These are phyloP conservation scores for Camptogramma bilineatum DNA, from an alignment of 2,888 invertebrate species.

Conservation along the genomic window DNA sequence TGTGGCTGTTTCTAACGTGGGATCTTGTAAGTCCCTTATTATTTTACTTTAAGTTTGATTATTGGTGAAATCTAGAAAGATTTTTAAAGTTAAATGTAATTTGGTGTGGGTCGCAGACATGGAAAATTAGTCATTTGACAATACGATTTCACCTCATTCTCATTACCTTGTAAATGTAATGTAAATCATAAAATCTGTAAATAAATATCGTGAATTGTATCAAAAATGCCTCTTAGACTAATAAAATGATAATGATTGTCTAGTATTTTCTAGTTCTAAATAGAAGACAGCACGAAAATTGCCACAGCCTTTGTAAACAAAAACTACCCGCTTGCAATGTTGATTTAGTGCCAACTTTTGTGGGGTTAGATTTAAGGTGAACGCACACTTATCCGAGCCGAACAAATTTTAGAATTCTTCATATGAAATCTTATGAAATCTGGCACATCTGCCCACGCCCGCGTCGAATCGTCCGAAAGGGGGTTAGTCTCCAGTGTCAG, in stretches of 20 bases:
- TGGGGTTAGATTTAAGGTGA: too few relatives aligned
- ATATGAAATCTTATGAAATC: too few relatives aligned
- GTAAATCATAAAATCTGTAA: constrained; percentile 8
- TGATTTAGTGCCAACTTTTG: not conserved
- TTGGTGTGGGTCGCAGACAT: constrained; percentile 19
- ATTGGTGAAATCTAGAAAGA: constrained; percentile 25
- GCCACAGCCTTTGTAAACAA: too few relatives aligned
- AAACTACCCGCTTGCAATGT: not conserved
- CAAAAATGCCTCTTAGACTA: not conserved
- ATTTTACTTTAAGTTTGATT: constrained; percentile 50
- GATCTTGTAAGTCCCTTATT: constrained; percentile 81
- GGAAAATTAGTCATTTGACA: constrained; percentile 15
- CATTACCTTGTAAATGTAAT: not conserved
- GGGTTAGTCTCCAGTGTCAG: too few relatives aligned
- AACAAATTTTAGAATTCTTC: too few relatives aligned
- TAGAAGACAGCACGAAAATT: too few relatives aligned
- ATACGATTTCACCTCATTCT: constrained; percentile 26
- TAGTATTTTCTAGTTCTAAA: not conserved
- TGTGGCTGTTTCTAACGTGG: constrained; percentile 85
- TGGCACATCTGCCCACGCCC: too few relatives aligned
- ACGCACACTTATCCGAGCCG: too few relatives aligned
- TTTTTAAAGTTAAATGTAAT: constrained; percentile 14
- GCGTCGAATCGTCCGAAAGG: too few relatives aligned
- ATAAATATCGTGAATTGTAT: not conserved
- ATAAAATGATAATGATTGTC: not conserved